phyloP scores from a whole-genome alignment of 2,113 vertebrate genomes.

The Sylvia atricapilla region DNA sequence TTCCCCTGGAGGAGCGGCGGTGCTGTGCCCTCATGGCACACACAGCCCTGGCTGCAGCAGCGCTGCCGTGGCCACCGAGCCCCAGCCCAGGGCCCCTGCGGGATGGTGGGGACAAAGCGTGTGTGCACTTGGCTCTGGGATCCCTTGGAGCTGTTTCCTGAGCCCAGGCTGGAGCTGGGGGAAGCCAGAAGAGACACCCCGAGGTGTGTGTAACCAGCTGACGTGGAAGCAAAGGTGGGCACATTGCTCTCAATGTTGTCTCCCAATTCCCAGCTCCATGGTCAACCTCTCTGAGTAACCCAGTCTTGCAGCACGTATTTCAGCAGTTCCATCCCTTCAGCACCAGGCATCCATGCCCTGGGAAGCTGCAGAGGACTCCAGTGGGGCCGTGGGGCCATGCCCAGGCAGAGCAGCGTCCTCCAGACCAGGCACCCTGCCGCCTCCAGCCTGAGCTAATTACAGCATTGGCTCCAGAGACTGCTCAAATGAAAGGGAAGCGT shows the following conservation, averaged over 20 bases:
- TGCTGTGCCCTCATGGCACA: neutral
- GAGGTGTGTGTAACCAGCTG: accelerated
- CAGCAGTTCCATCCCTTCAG: accelerated
- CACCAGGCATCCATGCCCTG: neutral
- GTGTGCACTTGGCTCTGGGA: neutral
- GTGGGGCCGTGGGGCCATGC: accelerated
- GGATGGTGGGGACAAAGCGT: accelerated
- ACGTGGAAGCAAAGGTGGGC: neutral
- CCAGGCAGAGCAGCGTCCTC: neutral
- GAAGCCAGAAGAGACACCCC: neutral
- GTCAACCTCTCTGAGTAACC: neutral
- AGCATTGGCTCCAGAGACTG: neutral
- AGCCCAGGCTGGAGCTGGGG: accelerated
- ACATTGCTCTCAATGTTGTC: accelerated
- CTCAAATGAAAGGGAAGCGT: neutral
- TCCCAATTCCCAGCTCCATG: neutral
- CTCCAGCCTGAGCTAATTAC: neutral
- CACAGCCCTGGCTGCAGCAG: accelerated
- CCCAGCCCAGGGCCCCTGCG: accelerated
- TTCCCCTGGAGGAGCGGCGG: accelerated
- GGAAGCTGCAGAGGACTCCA: neutral
- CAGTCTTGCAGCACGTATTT: accelerated
- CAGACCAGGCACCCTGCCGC: neutral
- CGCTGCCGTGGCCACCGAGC: accelerated
- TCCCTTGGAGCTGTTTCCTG: neutral